Evolutionary conservation across 92 coral and sea anemone genomes (phyloP).

Genomic region (Blastomussa wellsi): DNA sequence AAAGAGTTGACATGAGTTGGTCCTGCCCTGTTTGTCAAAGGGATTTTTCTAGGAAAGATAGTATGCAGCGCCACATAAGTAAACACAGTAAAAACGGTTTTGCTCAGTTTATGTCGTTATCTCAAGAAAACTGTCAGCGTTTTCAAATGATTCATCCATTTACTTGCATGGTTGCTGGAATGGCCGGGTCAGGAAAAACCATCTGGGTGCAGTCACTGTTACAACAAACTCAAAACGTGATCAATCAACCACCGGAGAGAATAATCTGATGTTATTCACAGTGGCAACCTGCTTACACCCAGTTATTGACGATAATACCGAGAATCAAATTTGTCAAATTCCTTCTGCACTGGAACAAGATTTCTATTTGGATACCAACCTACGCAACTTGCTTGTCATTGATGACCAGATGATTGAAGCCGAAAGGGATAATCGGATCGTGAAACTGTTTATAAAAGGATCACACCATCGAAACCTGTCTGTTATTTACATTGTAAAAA

Average conservation of each 20-base stretch:
- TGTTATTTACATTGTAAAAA: background rate
- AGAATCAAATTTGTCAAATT: too few species aligned
- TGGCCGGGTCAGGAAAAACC: background rate
- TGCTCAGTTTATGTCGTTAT: background rate
- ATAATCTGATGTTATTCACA: too few species aligned
- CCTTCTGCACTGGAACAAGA: background rate
- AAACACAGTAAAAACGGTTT: background rate
- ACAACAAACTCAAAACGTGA: background rate
- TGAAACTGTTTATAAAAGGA: background rate
- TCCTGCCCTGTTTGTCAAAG: background rate
- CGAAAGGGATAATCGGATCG: background rate
- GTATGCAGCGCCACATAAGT: background rate
- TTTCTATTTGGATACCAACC: background rate
- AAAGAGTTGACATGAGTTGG: conserved; percentile 17
- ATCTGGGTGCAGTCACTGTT: background rate
- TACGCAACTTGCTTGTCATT: background rate
- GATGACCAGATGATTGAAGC: conserved; percentile 9
- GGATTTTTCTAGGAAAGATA: conserved; percentile 13
- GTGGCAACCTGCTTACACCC: too few species aligned
- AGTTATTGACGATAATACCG: too few species aligned
- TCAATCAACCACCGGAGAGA: background rate
- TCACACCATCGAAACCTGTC: conserved; percentile 1
- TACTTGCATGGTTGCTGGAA: conserved; percentile 5
- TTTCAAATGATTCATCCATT: background rate
- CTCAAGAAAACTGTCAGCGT: conserved; percentile 14